Evolutionary conservation across 2,888 invertebrate genomes (phyloP).

Genomic region (Amaurobius ferox): DNA sequence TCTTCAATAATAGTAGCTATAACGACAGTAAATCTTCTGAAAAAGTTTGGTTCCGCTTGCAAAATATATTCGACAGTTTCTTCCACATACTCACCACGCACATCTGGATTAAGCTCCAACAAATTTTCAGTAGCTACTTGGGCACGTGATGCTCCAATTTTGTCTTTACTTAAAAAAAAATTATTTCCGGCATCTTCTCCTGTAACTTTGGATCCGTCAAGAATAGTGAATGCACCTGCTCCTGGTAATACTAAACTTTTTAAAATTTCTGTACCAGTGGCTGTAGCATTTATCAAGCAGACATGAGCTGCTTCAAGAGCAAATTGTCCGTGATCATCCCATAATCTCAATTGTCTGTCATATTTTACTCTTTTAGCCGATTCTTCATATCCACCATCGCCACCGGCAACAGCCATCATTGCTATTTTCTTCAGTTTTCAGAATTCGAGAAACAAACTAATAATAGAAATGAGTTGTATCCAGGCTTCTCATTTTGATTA

Average conservation of each 20-base stretch:
- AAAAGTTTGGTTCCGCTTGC: conserved; percentile 88
- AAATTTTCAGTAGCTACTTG: conserved; percentile 88
- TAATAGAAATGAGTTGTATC: too few relatives aligned
- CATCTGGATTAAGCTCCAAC: conserved; percentile 94
- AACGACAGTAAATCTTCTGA: conserved; percentile 91
- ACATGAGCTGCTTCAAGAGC: conserved; percentile 92
- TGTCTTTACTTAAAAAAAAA: conserved; percentile 93
- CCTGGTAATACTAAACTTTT: conserved; percentile 96
- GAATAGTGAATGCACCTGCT: conserved; percentile 92
- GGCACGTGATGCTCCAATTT: conserved; percentile 89
- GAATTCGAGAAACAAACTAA: too few relatives aligned
- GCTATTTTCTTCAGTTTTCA: background rate
- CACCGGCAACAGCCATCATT: conserved; percentile 38
- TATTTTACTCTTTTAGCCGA: conserved; percentile 64
- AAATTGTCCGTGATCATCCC: conserved; percentile 98
- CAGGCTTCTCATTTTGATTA: too few relatives aligned
- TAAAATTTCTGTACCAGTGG: conserved; percentile 94
- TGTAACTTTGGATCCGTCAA: conserved; percentile 90
- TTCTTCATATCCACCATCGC: conserved; percentile 41
- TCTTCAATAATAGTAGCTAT: conserved; percentile 88
- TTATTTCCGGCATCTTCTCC: conserved; percentile 96
- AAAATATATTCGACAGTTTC: conserved; percentile 89
- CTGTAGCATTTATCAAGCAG: conserved; percentile 95
- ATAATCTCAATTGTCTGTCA: conserved; percentile 83
- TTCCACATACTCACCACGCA: conserved; percentile 93